A percentile compares a stretch with the other conserved stretches of the same genome.
Evolutionary conservation across 2,797 vertebrate genomes (phyloP).

Genomic region (Cetoscarus ocellatus): DNA sequence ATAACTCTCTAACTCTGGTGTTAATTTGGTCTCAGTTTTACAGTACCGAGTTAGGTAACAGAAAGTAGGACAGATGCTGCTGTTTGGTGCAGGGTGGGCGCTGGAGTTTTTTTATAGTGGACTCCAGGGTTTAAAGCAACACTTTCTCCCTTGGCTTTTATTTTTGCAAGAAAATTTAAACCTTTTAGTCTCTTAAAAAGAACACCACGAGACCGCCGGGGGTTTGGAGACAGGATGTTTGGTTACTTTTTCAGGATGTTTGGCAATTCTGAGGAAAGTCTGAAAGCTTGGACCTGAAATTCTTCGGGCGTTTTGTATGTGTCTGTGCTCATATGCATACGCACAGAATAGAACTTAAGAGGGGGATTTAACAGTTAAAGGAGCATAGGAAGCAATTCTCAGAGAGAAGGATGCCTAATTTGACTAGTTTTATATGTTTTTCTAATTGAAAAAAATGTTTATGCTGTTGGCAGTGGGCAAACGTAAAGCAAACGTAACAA

Average conservation of each 20-base stretch:
- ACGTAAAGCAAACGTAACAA: not conserved
- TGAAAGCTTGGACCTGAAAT: conserved; percentile 23
- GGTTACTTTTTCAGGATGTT: conserved; percentile 27
- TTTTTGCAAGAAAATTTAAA: conserved; percentile 17
- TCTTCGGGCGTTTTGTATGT: not conserved
- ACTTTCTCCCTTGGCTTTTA: not conserved
- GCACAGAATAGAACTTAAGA: not conserved
- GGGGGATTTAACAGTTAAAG: conserved; percentile 11
- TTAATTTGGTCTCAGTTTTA: conserved; percentile 20
- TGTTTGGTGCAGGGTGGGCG: conserved; percentile 37
- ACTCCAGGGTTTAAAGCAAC: not conserved
- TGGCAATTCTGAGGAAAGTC: conserved; percentile 22
- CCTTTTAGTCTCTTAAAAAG: not conserved
- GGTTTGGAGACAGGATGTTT: not conserved
- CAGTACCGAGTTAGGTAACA: conserved; percentile 9
- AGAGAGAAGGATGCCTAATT: conserved; percentile 4
- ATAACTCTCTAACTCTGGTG: conserved; percentile 12
- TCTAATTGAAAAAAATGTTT: not conserved
- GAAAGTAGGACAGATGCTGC: conserved; percentile 57
- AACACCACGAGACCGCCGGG: no score
- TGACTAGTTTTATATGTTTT: conserved; percentile 15
- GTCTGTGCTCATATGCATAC: conserved; percentile 4
- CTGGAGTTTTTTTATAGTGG: conserved; percentile 3
- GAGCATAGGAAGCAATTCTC: conserved; percentile 5
- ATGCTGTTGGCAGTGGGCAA: not conserved